Percentiles rank a stretch among this genome's conserved stretches.
These are phyloP conservation scores for Characodon lateralis DNA, from an alignment of 2,797 vertebrate genomes.

Conservation along the genomic window DNA sequence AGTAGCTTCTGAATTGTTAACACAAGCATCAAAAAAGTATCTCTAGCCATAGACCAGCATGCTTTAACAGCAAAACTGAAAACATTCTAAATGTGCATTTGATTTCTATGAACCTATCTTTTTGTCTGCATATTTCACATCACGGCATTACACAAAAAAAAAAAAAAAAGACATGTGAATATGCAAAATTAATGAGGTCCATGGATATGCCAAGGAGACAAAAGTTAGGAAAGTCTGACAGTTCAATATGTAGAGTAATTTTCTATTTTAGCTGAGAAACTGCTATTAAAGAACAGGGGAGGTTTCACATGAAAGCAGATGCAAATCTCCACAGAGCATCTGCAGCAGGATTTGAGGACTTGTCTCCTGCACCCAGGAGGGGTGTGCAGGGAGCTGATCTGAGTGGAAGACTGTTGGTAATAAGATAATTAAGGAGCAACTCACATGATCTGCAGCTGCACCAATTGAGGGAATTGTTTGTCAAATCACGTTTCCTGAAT, in stretches of 20 bases:
- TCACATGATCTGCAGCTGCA: slow-evolving; percentile 49
- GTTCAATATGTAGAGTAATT: slow-evolving; percentile 9
- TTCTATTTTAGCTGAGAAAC: slow-evolving; percentile 32
- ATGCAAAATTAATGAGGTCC: slow-evolving; percentile 55
- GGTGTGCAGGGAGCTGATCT: slow-evolving; percentile 9
- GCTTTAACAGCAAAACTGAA: slow-evolving; percentile 7
- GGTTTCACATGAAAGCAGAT: slow-evolving; percentile 24
- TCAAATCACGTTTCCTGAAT: slow-evolving; percentile 16
- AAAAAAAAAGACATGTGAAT: slow-evolving; percentile 20
- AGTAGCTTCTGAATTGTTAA: slow-evolving; percentile 35
- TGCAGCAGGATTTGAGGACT: slow-evolving; percentile 5
- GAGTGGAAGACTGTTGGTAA: slow-evolving; percentile 35
- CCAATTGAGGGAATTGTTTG: slow-evolving; percentile 18
- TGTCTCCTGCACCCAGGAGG: slow-evolving; percentile 15
- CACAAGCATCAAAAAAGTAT: slow-evolving; percentile 34
- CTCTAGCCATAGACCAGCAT: not conserved
- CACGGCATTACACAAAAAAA: slow-evolving; percentile 49
- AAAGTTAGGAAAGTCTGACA: slow-evolving; percentile 7
- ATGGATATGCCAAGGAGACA: slow-evolving; percentile 50
- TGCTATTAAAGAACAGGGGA: slow-evolving; percentile 11
- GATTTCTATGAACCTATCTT: slow-evolving; percentile 5
- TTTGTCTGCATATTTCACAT: slow-evolving; percentile 31
- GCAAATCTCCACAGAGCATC: slow-evolving; percentile 15
- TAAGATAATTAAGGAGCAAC: slow-evolving; percentile 32
- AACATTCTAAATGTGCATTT: not conserved